Conservation (phyloP, 2,797 vertebrate genomes). For the Thalassophryne amazonica region DNA sequence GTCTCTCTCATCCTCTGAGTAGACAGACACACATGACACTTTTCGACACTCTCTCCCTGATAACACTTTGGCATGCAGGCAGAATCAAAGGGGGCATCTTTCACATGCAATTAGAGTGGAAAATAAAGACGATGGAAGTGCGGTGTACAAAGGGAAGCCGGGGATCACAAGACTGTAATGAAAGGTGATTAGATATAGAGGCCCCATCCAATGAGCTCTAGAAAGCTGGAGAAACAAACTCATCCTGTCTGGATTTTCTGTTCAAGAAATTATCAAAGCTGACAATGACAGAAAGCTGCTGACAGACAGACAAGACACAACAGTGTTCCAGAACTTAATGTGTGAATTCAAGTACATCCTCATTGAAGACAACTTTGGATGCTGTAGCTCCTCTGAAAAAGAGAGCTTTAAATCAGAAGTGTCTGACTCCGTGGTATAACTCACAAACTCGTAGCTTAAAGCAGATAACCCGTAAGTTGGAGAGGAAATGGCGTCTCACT, state of each 20-base stretch:
- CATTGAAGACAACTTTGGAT: no score
- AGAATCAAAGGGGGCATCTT: slow-evolving; percentile 90
- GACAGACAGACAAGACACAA: slow-evolving; percentile 33
- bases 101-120: slow-evolving; percentile 93
- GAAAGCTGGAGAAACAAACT: slow-evolving; percentile 54
- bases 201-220: slow-evolving; percentile 55
- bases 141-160: slow-evolving; percentile 83
- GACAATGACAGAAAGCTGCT: slow-evolving; percentile 60
- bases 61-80: slow-evolving; percentile 70
- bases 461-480: no score
- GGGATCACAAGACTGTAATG: slow-evolving; percentile 91
- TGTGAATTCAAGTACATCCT: not conserved
- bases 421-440: no score
- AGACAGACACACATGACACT: slow-evolving; percentile 85
- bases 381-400: no score
- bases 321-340: slow-evolving; percentile 2
- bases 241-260: slow-evolving; percentile 77
- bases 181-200: slow-evolving; percentile 89
- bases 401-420: no score
- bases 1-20: slow-evolving; percentile 74
- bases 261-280: slow-evolving; percentile 67
- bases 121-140: slow-evolving; percentile 95
- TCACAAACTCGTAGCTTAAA: no score
- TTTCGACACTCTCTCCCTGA: slow-evolving; percentile 85
- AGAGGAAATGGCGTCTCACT: no score